Evolutionary conservation across 2,113 vertebrate genomes (phyloP).

Genomic region (Bettongia penicillata): DNA sequence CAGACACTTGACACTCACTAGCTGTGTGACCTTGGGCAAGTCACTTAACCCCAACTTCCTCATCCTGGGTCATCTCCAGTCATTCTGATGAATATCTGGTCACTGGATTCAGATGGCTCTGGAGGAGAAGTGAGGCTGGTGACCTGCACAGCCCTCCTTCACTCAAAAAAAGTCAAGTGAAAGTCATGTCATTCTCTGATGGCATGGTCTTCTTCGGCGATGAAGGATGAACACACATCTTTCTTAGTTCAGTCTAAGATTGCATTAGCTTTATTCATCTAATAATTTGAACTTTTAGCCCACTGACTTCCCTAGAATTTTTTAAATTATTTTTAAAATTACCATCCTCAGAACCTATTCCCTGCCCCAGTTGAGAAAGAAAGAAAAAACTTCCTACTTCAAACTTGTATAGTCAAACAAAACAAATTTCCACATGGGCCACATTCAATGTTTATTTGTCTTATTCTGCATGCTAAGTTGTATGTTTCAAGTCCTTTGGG

Average conservation of each 20-base stretch:
- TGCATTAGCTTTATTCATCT: neutral
- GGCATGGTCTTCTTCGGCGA: no score
- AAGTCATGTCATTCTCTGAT: no score
- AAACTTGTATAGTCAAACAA: neutral
- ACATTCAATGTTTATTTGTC: neutral
- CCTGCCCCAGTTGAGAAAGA: neutral
- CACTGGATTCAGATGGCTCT: no score
- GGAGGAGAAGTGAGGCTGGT: no score
- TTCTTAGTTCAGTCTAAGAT: neutral
- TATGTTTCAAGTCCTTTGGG: neutral
- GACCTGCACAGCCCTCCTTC: no score
- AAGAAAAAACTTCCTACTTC: neutral
- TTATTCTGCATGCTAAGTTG: neutral
- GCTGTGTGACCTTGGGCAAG: no score
- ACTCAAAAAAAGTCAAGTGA: no score
- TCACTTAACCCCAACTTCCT: no score
- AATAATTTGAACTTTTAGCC: neutral
- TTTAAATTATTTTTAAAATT: neutral
- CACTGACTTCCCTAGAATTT: neutral
- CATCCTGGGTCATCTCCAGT: no score
- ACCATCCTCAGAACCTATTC: neutral
- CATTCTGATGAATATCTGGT: no score
- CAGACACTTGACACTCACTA: no score
- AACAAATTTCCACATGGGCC: neutral
- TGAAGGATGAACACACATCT: no score